Evolutionary conservation across 2,797 vertebrate species (phyloP), one percentile per base, ranked within the genome.

Genomic region (Silurus aristotelis): DNA sequence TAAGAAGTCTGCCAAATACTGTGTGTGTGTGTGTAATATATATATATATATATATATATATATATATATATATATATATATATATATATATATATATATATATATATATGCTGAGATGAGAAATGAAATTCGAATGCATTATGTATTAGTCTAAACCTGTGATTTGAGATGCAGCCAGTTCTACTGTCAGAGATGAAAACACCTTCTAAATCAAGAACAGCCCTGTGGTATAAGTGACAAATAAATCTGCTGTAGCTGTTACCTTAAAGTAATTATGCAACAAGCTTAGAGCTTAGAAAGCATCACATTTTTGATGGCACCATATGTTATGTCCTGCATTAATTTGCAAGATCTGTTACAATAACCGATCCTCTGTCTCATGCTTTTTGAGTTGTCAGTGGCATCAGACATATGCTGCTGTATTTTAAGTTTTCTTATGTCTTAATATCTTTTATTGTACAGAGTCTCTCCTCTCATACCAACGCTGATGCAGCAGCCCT

Each of bases 391-490:
- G 43, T 15, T 48, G 9, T 68, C 15, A 9, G 25, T 76, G n/a
- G 60, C 22, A 78, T 68, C 76, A 31, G 27, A 43, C 10, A 20
- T 1, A 22, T 77, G 5, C 1, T 0, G 48, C 4, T 58, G 4
- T 58, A 13, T 15, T 60, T n/a, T 72, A 17, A 68, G 7, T 55
- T 83, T n/a, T 14, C 17, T 55, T 67, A 63, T 72, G 1, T 70
- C 63, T 66, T 84, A 14, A 72, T 43, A 67, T 83, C 22, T 85
- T 0, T 70, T 19, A 71, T 83, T 31, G 56, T 91, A 77, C 88
- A 99, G 98, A 22, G 90, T 97, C 72, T 91, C 89, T 0, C 86
- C 94, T 19, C 91, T 97, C 8, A 86, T 96, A 80, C 96, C 96
- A 31, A 90, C 85, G 75, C 20, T 96, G 82, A 92, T 94, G 63